These are phyloP conservation scores for Incurvaria masculella DNA, from an alignment of 2,888 invertebrate species.

Conservation along the genomic window DNA sequence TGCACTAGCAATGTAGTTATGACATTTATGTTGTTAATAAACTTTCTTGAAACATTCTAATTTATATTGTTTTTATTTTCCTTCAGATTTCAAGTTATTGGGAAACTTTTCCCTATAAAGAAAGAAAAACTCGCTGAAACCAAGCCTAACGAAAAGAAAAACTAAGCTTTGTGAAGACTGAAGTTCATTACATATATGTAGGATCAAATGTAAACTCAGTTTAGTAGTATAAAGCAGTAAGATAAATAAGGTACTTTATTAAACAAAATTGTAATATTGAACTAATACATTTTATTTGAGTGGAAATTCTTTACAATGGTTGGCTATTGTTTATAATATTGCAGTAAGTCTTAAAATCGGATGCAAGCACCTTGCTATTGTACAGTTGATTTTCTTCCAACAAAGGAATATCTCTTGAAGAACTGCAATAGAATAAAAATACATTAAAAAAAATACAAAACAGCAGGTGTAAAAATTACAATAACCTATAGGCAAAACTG, in stretches of 20 bases:
- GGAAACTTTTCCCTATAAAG: too few species aligned
- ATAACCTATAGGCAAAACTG: neutral
- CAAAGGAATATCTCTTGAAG: slow-evolving; percentile 29
- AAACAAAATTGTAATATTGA: too few species aligned
- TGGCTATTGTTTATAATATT: slow-evolving; percentile 32
- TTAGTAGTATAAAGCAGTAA: too few species aligned
- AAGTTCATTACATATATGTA: too few species aligned
- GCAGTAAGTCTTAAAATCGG: slow-evolving; percentile 47
- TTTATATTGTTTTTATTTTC: neutral
- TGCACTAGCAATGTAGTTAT: neutral
- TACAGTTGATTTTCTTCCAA: slow-evolving; percentile 38
- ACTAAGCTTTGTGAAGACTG: too few species aligned
- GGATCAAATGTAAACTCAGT: too few species aligned
- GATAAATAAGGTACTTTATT: too few species aligned
- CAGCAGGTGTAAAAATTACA: slow-evolving; percentile 1
- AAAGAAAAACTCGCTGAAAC: too few species aligned
- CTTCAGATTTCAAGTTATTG: neutral
- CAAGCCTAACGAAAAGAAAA: too few species aligned
- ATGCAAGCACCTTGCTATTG: slow-evolving; percentile 41
- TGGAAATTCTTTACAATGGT: too few species aligned
- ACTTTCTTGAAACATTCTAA: neutral
- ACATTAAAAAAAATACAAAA: slow-evolving; percentile 5
- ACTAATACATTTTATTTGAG: too few species aligned
- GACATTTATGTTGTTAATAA: too few species aligned
- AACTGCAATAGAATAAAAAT: slow-evolving; percentile 25